Evolutionary conservation across 2,888 invertebrate genomes (phyloP).

Genomic region (Deroplatys truncata): DNA sequence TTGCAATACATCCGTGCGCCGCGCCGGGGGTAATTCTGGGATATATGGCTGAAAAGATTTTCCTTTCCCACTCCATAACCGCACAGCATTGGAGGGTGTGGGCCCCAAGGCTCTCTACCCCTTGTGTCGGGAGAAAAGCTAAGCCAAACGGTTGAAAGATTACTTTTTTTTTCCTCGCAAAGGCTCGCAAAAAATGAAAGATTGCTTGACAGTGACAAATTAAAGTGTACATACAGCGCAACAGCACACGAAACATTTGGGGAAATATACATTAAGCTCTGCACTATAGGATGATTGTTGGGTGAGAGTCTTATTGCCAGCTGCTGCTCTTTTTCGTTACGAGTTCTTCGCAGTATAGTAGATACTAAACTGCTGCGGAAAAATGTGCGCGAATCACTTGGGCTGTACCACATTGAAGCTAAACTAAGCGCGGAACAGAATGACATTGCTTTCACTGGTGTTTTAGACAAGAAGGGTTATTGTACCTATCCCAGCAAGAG

Average conservation of each 20-base stretch:
- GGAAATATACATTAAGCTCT: not conserved
- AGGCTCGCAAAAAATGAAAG: slow-evolving; percentile 18
- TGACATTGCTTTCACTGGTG: too few species aligned
- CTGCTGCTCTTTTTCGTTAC: not conserved
- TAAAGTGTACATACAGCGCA: not conserved
- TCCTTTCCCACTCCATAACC: not conserved
- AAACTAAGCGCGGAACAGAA: too few species aligned
- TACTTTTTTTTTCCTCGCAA: slow-evolving; percentile 11
- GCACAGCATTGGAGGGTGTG: not conserved
- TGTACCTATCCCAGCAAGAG: too few species aligned
- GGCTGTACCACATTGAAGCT: too few species aligned
- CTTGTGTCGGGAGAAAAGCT: not conserved
- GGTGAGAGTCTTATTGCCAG: not conserved
- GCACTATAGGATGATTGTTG: not conserved
- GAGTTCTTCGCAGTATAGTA: too few species aligned
- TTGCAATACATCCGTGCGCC: not conserved
- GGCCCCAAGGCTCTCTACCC: not conserved
- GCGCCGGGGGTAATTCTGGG: not conserved
- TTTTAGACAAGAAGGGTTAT: too few species aligned
- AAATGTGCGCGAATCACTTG: too few species aligned
- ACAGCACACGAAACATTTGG: not conserved
- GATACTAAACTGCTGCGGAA: too few species aligned
- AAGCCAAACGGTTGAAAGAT: slow-evolving; percentile 20
- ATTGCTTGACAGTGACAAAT: slow-evolving; percentile 18
- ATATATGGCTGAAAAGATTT: slow-evolving; percentile 5